Evolutionary conservation across 2,888 invertebrate genomes (phyloP).

Genomic region (Encarsia formosa): DNA sequence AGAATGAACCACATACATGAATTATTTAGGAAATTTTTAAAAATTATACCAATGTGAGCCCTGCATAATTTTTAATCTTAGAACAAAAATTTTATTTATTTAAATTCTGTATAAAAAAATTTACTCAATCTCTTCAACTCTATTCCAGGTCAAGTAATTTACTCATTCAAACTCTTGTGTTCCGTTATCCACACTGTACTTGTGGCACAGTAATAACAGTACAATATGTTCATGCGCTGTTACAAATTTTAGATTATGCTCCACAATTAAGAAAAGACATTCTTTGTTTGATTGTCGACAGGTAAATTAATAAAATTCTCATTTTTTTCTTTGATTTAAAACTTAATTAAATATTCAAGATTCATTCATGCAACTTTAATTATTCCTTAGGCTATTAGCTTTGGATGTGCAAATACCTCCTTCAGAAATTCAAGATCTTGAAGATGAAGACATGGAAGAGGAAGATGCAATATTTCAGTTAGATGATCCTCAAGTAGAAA

Average conservation of each 20-base stretch:
- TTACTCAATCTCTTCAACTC: background rate
- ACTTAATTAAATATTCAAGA: conserved; percentile 2
- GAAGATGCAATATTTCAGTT: conserved; percentile 51
- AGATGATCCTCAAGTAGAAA: conserved; percentile 50
- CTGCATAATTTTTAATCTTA: conserved; percentile 20
- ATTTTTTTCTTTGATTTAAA: conserved; percentile 23
- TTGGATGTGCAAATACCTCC: conserved; percentile 71
- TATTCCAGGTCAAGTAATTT: conserved; percentile 66
- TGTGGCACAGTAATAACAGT: conserved; percentile 65
- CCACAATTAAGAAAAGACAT: conserved; percentile 68
- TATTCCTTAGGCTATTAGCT: conserved; percentile 61
- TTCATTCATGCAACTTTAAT: background rate
- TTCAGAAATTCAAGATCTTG: conserved; percentile 55
- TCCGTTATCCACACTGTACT: conserved; percentile 74
- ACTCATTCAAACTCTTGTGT: conserved; percentile 61
- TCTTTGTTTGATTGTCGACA: conserved; percentile 70
- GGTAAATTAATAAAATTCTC: conserved; percentile 52
- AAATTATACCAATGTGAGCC: conserved; percentile 61
- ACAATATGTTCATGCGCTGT: conserved; percentile 72
- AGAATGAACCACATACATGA: conserved; percentile 65
- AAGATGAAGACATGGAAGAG: conserved; percentile 51
- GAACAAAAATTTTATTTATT: conserved; percentile 9
- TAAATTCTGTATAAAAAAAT: conserved; percentile 14
- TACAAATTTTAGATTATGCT: conserved; percentile 72
- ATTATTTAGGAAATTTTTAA: conserved; percentile 52